Base-by-base conservation (phyloP, 2,888 invertebrate genomes). In the Dasysyrphus albostriatus region DNA sequence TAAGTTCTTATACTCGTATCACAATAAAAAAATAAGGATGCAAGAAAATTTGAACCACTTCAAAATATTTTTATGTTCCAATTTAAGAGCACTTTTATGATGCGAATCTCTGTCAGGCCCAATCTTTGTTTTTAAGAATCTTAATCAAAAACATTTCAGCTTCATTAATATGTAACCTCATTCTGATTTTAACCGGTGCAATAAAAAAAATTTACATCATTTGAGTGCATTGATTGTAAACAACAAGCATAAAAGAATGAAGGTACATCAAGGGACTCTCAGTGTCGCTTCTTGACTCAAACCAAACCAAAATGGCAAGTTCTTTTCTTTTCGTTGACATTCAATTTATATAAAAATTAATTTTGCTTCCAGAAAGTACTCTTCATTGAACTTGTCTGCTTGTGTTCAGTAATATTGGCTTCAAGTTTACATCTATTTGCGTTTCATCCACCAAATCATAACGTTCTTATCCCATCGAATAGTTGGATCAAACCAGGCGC, bases 401-500 rank as follows among this genome's bases (percentile, higher is more conserved):
- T 42, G 1, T 5, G 34, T 10, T 56, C 37, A 9, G 49, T 37
- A 5, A 5, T 9, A 9, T 42, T 63, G 1, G 69, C 47, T 12
- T 10, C 49, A 9, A 16, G 61, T 10, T 19, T 14, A n/a, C 29
- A 32, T 6, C 5, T 12, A 24, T 24, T 12, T 39, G 67, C 32
- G 0, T 67, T 85, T 9, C 24, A 63, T 29, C 81, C 85, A 12
- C 77, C 73, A 14, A 77, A 85, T 32, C 37, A 9, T 10, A 85
- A 85, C 12, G 73, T 12, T 12, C 81, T 85, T 0, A 78, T 59
- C 10, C 81, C 81, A 5, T 44, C 56, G 37, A 85, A 85, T 24
- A 24, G 59, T 5, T 82, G 81, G 81, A 85, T 85, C n/a, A 85
- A 85, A 49, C 85, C 85, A 3, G 85, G 81, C 12, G 74, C 70